These are phyloP conservation scores for Drosophila flavopinicola DNA, from an alignment of 2,888 invertebrate genomes.

Conservation along the genomic window DNA sequence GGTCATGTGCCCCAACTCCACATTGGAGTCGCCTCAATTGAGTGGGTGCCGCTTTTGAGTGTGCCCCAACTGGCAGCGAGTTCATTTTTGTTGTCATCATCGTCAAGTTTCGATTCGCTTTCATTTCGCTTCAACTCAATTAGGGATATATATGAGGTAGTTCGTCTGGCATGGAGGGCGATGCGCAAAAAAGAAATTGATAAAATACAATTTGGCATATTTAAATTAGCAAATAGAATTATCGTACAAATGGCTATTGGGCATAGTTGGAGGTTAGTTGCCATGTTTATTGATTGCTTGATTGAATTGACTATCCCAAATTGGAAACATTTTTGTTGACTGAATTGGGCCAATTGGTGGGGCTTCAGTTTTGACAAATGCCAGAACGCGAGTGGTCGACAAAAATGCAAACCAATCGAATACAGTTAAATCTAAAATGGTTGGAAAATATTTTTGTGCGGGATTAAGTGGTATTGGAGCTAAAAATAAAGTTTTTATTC, in stretches of 20 bases:
- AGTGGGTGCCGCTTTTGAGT: slow-evolving; percentile 27
- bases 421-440: background rate
- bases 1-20: no score
- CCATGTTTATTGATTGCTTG: slow-evolving; percentile 78
- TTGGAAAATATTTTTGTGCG: slow-evolving; percentile 2
- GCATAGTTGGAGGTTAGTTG: slow-evolving; percentile 67
- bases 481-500: slow-evolving; percentile 23
- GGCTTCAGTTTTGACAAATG: background rate
- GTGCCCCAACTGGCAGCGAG: slow-evolving; percentile 3
- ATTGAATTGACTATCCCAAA: slow-evolving; percentile 64
- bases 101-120: slow-evolving; percentile 62
- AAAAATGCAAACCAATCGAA: slow-evolving; percentile 1
- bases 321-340: slow-evolving; percentile 38
- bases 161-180: background rate
- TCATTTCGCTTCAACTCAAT: slow-evolving; percentile 75
- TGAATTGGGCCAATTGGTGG: slow-evolving; percentile 17
- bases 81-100: slow-evolving; percentile 48
- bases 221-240: slow-evolving; percentile 79
- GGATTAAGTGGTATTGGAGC: slow-evolving; percentile 12
- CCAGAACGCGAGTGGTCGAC: background rate
- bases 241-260: slow-evolving; percentile 51
- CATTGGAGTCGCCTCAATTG: slow-evolving; percentile 34
- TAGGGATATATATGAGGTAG: slow-evolving; percentile 31
- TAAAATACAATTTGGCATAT: slow-evolving; percentile 74
- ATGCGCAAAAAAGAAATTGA: slow-evolving; percentile 18